Base-by-base conservation (phyloP, 2,888 invertebrate genomes). In the Apamea epomidion region DNA sequence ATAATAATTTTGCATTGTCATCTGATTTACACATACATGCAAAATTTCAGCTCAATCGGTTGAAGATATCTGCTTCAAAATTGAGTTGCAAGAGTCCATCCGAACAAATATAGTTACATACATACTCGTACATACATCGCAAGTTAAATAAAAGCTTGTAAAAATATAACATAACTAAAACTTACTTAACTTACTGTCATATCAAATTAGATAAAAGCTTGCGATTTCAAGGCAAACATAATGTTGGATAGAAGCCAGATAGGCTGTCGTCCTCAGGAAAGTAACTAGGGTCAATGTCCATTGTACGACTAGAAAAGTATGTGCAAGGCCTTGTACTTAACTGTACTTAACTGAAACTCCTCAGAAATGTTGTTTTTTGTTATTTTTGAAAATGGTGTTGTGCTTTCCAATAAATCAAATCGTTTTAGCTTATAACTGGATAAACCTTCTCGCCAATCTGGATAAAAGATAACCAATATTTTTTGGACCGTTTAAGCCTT, bases 161-260 rank as follows among this genome's bases (percentile, higher is more conserved):
- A 54, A 25, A 58, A 58, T 25, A 25, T 25, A 2, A 25, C 12
- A 10, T 25, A 25, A 25, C 58, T 25, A 48, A 65, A 71, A 72
- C 29, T 74, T 67, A 8, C 32, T 64, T 32, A 4, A n/a, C 12
- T 12, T 14, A 6, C n/a, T 65, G 37, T 74, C 48, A 51, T 32
- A 42, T 75, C 12, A 51, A 82, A 83, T 80, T 60, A 83, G n/a
- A 60, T 82, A 76, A 68, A 82, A 68, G 83, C 67, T 68, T 51
- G 42, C 42, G 68, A 75, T 80, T 74, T 68, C 32, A 68, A 48
- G 51, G 16, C 42, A 32, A 60, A 80, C n/a, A 42, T 82, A n/a
- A 42, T 82, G 3, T 62, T 80, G 83, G 83, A 68, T 3, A 68
- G 25, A 32, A 75, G 83, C 83, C 80, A 75, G 67, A 62, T 80